These are phyloP conservation scores for Oxycera nigricornis DNA, from an alignment of 2,888 invertebrate species.

Conservation along the genomic window DNA sequence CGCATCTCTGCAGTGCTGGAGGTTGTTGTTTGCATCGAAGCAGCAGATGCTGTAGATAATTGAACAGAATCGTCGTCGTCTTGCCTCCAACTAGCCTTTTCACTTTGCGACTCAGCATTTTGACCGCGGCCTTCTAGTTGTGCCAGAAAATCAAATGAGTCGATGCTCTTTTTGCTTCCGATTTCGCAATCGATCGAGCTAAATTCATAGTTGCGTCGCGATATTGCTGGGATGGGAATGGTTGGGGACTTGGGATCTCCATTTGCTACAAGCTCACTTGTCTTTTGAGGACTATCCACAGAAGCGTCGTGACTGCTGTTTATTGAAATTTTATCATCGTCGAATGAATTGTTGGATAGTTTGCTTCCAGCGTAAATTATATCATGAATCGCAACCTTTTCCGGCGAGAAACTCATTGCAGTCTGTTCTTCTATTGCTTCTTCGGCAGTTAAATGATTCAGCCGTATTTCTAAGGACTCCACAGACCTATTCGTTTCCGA, in stretches of 20 bases:
- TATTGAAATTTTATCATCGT: conserved; percentile 58
- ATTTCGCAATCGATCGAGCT: conserved; percentile 70
- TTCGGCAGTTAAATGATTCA: conserved; percentile 63
- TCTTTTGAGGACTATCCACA: conserved; percentile 52
- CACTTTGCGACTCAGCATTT: background rate
- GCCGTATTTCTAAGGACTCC: conserved; percentile 62
- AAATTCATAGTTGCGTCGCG: conserved; percentile 62
- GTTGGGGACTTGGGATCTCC: conserved; percentile 68
- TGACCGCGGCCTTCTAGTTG: conserved; percentile 46
- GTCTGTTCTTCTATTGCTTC: conserved; percentile 64
- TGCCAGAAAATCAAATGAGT: conserved; percentile 60
- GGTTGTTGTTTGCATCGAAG: conserved; percentile 55
- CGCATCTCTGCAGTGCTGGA: conserved; percentile 58
- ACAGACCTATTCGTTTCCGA: conserved; percentile 59
- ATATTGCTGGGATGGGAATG: conserved; percentile 71
- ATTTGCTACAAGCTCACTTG: conserved; percentile 45
- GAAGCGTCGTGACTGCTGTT: conserved; percentile 47
- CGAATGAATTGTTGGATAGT: conserved; percentile 55
- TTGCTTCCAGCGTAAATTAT: conserved; percentile 62
- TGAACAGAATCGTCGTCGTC: conserved; percentile 52
- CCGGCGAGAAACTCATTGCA: conserved; percentile 51
- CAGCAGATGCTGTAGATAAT: background rate
- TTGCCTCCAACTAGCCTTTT: conserved; percentile 6
- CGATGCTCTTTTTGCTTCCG: conserved; percentile 67
- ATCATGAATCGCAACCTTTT: conserved; percentile 63